Conservation (phyloP, 2,797 vertebrate species). For the Pangasius krempfi region DNA sequence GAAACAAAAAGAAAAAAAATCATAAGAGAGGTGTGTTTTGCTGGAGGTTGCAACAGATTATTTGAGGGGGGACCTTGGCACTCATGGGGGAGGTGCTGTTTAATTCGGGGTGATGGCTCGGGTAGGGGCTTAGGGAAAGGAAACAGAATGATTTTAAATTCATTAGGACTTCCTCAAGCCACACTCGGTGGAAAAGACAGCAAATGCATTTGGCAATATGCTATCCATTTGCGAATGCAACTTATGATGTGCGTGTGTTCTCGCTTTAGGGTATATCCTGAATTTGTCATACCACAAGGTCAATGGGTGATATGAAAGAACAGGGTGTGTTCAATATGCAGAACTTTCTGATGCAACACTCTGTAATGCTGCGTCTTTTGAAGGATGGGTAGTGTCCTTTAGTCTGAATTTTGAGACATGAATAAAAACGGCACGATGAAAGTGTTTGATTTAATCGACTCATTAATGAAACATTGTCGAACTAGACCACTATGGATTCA, state of each 20-base stretch:
- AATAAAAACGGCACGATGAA: constrained; percentile 56
- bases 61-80: constrained; percentile 74
- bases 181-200: constrained; percentile 47
- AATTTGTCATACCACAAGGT: constrained; percentile 32
- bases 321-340: constrained; percentile 56
- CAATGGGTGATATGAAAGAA: constrained; percentile 19
- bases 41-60: constrained; percentile 81
- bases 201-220: constrained; percentile 52
- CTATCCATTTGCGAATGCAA: constrained; percentile 50
- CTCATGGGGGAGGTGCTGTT: constrained; percentile 78
- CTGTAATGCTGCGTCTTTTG: constrained; percentile 24
- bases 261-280: constrained; percentile 33
- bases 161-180: constrained; percentile 67
- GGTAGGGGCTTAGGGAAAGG: constrained; percentile 78
- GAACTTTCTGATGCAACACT: constrained; percentile 52
- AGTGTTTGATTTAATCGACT: constrained; percentile 28
- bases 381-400: constrained; percentile 37
- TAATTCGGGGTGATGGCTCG: constrained; percentile 80
- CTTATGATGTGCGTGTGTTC: not conserved
- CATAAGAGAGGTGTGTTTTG: constrained; percentile 80
- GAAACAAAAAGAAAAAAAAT: constrained; percentile 64
- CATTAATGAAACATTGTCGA: constrained; percentile 28
- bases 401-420: constrained; percentile 25
- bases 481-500: constrained; percentile 33
- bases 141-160: constrained; percentile 74